These are phyloP conservation scores for Neoitamus cyanurus DNA, from an alignment of 2,888 invertebrate genomes.

Conservation along the genomic window DNA sequence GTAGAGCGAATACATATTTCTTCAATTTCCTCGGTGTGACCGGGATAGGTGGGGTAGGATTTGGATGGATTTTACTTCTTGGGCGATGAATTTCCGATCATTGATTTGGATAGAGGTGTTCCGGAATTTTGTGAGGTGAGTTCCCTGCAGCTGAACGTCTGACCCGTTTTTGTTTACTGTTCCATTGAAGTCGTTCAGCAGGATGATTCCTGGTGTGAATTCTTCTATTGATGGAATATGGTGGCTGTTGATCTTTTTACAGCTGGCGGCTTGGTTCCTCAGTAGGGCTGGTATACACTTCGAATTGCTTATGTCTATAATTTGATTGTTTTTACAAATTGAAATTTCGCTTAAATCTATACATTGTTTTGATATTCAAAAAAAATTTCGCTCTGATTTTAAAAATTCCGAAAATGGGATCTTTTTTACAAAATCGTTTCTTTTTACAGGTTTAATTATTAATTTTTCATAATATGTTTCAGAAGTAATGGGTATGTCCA, in stretches of 20 bases:
- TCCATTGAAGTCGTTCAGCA: constrained; percentile 32
- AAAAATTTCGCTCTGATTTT: background rate
- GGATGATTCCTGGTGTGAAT: constrained; percentile 23
- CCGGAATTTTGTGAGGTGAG: constrained; percentile 13
- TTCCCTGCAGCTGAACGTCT: background rate
- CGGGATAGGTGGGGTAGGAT: background rate
- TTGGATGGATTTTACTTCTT: background rate
- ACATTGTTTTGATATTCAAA: background rate
- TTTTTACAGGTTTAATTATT: constrained; percentile 18
- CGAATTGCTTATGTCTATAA: constrained; percentile 15
- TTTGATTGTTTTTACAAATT: constrained; percentile 27
- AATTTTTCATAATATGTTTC: constrained; percentile 7
- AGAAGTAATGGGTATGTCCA: constrained; percentile 28
- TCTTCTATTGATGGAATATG: constrained; percentile 36
- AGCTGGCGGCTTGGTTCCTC: background rate
- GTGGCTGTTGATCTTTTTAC: constrained; percentile 19
- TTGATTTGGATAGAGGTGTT: constrained; percentile 20
- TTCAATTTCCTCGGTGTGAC: background rate
- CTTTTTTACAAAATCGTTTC: constrained; percentile 3
- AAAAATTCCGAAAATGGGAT: background rate
- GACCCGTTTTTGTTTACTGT: background rate
- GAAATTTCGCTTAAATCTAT: background rate
- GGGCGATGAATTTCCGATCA: background rate
- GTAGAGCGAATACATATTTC: constrained; percentile 3
- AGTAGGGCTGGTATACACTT: constrained; percentile 15